A percentile compares a stretch with the other conserved stretches of the same genome.
Conservation (phyloP, 2,113 vertebrate genomes). For the Neolamprologus brichardi region DNA sequence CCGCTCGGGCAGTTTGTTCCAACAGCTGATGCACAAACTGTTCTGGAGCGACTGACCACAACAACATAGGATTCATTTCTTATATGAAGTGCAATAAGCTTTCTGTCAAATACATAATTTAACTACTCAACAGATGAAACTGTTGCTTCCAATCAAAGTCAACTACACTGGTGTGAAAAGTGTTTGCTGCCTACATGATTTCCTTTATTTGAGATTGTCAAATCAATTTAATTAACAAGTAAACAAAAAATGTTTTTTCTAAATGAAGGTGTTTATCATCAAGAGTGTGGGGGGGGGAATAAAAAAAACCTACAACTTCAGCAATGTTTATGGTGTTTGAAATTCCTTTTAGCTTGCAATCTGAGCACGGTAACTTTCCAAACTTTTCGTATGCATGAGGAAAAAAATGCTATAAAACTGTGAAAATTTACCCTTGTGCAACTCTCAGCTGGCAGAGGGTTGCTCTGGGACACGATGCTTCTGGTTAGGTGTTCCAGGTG, state of each 20-base stretch:
- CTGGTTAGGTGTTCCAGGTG: slow-evolving; percentile 73
- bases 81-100: not conserved
- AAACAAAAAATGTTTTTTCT: not conserved
- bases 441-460: slow-evolving; percentile 41
- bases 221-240: not conserved
- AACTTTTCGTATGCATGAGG: not conserved
- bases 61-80: not conserved
- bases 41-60: not conserved
- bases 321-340: not conserved
- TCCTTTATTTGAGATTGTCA: not conserved
- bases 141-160: not conserved
- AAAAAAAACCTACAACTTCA: fast-evolving
- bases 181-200: not conserved
- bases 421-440: slow-evolving; percentile 53
- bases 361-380: not conserved
- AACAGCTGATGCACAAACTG: not conserved
- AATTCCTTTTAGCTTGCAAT: not conserved
- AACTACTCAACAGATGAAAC: not conserved
- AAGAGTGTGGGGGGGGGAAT: not conserved
- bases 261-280: not conserved
- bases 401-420: not conserved
- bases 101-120: not conserved
- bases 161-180: not conserved
- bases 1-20: not conserved
- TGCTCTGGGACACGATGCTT: slow-evolving; percentile 7